Conservation (phyloP, 2,113 vertebrate genomes). For the Semicossyphus pulcher region DNA sequence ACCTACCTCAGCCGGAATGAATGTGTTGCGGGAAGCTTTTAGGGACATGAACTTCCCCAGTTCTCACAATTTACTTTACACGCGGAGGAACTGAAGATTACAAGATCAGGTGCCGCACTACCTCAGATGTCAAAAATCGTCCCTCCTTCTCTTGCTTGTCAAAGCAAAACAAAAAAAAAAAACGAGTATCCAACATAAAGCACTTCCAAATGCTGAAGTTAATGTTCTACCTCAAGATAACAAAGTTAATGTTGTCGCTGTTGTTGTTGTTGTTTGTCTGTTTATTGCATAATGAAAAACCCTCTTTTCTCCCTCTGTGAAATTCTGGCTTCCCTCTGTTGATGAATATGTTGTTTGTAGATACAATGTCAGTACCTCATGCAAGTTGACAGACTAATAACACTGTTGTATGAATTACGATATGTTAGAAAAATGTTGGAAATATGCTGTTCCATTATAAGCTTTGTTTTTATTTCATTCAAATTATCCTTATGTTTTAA, state of each 20-base stretch:
- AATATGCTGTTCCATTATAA: constrained; percentile 57
- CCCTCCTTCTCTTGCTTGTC: constrained; percentile 77
- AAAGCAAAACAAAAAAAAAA: constrained; percentile 56
- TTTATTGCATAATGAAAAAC: constrained; percentile 79
- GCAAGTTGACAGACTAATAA: constrained; percentile 73
- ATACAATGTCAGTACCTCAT: constrained; percentile 78
- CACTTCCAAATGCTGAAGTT: constrained; percentile 95
- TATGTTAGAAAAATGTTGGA: constrained; percentile 61
- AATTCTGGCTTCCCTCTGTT: constrained; percentile 57
- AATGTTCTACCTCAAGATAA: constrained; percentile 97
- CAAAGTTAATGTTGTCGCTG: constrained; percentile 81
- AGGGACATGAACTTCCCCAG: constrained; percentile 83
- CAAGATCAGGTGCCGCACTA: constrained; percentile 88
- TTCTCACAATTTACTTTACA: constrained; percentile 79
- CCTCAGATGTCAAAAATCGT: constrained; percentile 89
- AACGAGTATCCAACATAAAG: constrained; percentile 86
- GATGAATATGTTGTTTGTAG: constrained; percentile 73
- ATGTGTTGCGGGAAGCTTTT: constrained; percentile 91
- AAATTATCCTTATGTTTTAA: constrained; percentile 27
- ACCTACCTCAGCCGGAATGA: constrained; percentile 99
- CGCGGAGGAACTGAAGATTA: constrained; percentile 74
- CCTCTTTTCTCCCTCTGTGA: constrained; percentile 43
- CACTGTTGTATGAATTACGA: constrained; percentile 70
- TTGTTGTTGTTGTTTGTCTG: constrained; percentile 77
- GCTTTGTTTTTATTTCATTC: constrained; percentile 52